Evolutionary conservation across 2,113 vertebrate genomes (phyloP).

Genomic region (Columbina picui): DNA sequence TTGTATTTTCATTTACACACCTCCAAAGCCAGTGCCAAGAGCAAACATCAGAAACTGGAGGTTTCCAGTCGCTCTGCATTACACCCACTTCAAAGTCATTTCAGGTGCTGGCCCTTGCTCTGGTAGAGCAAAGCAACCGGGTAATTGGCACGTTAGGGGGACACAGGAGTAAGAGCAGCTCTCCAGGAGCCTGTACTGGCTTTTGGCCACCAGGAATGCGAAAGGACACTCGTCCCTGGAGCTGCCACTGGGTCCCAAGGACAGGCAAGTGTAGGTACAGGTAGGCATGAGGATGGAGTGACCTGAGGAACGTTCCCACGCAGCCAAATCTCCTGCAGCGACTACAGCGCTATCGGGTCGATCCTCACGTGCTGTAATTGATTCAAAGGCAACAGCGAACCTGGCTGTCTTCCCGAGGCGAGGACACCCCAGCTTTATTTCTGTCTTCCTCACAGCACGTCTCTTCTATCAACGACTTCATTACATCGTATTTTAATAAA

Average conservation of each 20-base stretch:
- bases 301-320: not conserved
- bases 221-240: not conserved
- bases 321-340: not conserved
- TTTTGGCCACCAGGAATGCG: not conserved
- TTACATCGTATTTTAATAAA: not conserved
- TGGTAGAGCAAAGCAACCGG: not conserved
- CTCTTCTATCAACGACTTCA: not conserved
- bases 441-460: not conserved
- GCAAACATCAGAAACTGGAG: not conserved
- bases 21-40: not conserved
- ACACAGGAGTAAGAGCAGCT: not conserved
- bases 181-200: accelerated
- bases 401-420: not conserved
- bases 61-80: not conserved
- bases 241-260: accelerated
- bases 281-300: accelerated
- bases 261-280: not conserved
- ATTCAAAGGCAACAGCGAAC: not conserved
- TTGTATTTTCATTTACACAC: not conserved
- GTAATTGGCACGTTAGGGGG: accelerated
- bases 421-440: not conserved
- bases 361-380: accelerated
- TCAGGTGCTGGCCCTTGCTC: not conserved
- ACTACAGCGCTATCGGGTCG: accelerated
- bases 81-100: not conserved